Evolutionary conservation across 2,797 vertebrate species (phyloP), one percentile per base, ranked within the genome.

Genomic region (Liasis olivaceus): DNA sequence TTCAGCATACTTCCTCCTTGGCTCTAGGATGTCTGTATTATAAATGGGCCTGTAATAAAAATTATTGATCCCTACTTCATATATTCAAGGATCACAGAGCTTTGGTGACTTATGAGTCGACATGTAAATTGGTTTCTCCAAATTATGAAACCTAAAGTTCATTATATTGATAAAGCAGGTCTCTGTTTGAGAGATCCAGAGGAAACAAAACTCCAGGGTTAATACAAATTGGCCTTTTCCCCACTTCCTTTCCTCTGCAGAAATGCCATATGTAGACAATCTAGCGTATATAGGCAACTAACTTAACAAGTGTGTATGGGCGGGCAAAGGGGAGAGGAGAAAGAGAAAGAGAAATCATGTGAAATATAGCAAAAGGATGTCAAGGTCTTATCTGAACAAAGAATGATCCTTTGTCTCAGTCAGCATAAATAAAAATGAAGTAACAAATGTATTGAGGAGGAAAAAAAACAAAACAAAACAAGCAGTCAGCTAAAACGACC

Each of bases 401-500:
- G 85, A 94, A 90, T 11, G 15, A 81, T 92, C 60, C 31, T 94
- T 97, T 88, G 97, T 95, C 85, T 96, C 93, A 97, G 95, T 97
- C 95, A 96, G 93, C 92, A 85, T 95, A 96, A 95, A 96, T 94
- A 93, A 95, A 93, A 96, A 94, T 47, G 90, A 95, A 97, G 66
- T 95, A 96, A 95, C 85, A 96, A 97, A 93, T 88, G 92, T 60
- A 95, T 91, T 26, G 26, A 42, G 9, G 0, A 31, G 3, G 9
- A 31, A 54, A 2, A 47, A 24, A 8, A n/a, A n/a, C n/a, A n/a
- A 85, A 31, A 24, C 9, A 91, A 26, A 91, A 93, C 87, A 8
- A 81, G 72, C 86, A 97, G 91, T 95, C 96, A 95, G 92, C 89
- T 95, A 92, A 97, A 97, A 96, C 97, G 94, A 96, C 95, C 96